Base-by-base conservation (phyloP, 2,113 vertebrate genomes). In the Lophochroa leadbeateri region DNA sequence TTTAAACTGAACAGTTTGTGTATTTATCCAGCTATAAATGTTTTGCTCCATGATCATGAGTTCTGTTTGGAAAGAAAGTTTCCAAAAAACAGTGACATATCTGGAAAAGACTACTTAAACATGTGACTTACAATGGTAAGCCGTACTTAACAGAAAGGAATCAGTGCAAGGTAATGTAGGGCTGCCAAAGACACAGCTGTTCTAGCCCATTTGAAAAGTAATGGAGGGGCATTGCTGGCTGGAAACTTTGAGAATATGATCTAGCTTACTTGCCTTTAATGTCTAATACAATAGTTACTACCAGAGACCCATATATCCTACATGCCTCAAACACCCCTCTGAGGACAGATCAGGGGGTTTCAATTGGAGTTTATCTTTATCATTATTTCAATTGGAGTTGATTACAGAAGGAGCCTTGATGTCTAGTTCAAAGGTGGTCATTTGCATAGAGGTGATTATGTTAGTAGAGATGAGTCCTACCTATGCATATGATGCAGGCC, bases 1-100 rank as follows among this genome's bases (percentile, higher is more conserved):
- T 97, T 96, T 93, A 91, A 94, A 96, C 28, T 91, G 86, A 97
- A 97, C 55, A 95, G 88, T 97, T 92, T 95, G 72, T 94, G 28
- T 95, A 63, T 96, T 97, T 97, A 96, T 86, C 64, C 25, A 76
- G 29, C 82, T 88, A 94, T 86, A 86, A 97, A 96, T 94, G 87
- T 79, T 97, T 93, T 94, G 39, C 83, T 95, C 69, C 83, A 60
- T 44, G 68, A 90, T 39, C 46, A 52, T 71, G 47, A 84, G 46
- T 46, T 82, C 68, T 92, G 65, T 94, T 96, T 88, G 47, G 68
- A 80, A 96, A 41, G 10, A 96, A 86, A 91, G 29, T 86, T 95
- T 74, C 78, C 8, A 95, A 90, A 95, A 96, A 67, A 35, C 39
- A 88, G 24, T 68, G 55, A 65, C 69, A 53, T 95, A 89, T 71